Conservation (phyloP, 2,113 vertebrate species). For the Hippocampus mohnikei region DNA sequence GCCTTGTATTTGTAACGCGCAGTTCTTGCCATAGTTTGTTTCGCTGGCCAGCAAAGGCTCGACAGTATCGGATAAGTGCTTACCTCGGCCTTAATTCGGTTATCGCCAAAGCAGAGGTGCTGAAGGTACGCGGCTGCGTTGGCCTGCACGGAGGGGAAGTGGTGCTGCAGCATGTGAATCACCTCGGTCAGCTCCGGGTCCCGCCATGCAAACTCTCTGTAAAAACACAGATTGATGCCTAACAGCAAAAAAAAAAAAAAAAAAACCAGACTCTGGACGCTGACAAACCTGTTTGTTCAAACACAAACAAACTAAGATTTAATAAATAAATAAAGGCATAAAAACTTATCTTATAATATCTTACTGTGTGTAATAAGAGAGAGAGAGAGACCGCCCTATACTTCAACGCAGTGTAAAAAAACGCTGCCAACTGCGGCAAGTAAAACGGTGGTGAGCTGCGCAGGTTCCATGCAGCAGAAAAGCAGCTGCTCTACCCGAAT, state of each 20-base stretch:
- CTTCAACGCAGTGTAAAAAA: conserved; percentile 6
- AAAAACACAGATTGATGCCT: conserved; percentile 7
- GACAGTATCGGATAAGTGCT: not conserved
- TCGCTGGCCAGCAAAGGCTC: not conserved
- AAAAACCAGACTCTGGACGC: not conserved
- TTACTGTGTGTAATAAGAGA: too few species aligned
- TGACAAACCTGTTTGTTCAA: too few species aligned
- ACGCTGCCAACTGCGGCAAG: not conserved
- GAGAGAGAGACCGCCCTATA: too few species aligned
- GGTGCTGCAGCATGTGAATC: conserved; percentile 97
- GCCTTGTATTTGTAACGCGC: too few species aligned
- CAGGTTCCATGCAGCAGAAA: conserved; percentile 7
- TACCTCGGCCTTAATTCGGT: conserved; percentile 89
- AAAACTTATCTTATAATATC: too few species aligned
- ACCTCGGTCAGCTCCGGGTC: conserved; percentile 92
- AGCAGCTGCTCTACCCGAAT: conserved; percentile 1
- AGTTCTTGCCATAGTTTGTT: not conserved
- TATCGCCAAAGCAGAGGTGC: conserved; percentile 95
- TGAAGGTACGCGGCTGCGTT: conserved; percentile 95
- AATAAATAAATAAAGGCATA: too few species aligned
- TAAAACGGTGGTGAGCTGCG: not conserved
- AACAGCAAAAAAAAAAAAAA: conserved; percentile 18
- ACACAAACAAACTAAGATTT: too few species aligned
- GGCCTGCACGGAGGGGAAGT: conserved; percentile 93
- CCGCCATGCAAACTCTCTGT: conserved; percentile 95